Percentiles rank a stretch among this genome's conserved stretches.
These are phyloP conservation scores for Chalcis sispes DNA, from an alignment of 2,888 invertebrate species.

Conservation along the genomic window DNA sequence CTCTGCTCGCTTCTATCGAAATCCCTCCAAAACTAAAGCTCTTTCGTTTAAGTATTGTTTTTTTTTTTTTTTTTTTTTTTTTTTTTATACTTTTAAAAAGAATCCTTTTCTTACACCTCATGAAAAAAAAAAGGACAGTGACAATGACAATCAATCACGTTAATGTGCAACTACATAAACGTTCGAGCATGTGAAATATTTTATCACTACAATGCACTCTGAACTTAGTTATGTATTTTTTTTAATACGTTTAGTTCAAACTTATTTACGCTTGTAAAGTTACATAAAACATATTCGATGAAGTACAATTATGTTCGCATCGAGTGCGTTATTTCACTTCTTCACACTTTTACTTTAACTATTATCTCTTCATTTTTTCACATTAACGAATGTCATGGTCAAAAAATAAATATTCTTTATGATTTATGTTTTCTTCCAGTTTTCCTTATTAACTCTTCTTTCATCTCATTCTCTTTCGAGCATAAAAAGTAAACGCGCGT, in stretches of 20 bases:
- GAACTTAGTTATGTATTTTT: conserved; percentile 30
- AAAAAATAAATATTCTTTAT: conserved; percentile 72
- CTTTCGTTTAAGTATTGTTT: too few relatives aligned
- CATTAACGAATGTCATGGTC: conserved; percentile 60
- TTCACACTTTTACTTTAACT: conserved; percentile 24
- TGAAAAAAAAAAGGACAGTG: conserved; percentile 45
- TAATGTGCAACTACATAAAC: conserved; percentile 52
- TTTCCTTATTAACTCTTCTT: conserved; percentile 44
- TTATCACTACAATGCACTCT: conserved; percentile 30
- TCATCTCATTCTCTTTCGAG: conserved; percentile 56
- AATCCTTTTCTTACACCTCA: conserved; percentile 46
- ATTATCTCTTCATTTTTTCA: conserved; percentile 50
- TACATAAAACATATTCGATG: conserved; percentile 39
- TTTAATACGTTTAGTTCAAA: conserved; percentile 25
- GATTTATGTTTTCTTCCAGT: conserved; percentile 60
- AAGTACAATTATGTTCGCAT: conserved; percentile 17
- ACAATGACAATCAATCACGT: conserved; percentile 48
- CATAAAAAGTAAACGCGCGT: conserved; percentile 62
- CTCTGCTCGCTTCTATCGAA: conserved; percentile 60
- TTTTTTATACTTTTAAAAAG: conserved; percentile 28
- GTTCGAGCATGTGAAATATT: conserved; percentile 41
- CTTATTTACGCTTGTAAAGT: conserved; percentile 28
- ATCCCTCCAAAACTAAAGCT: conserved; percentile 49
- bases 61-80: conserved; percentile 31
- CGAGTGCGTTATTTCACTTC: conserved; percentile 1